phyloP scores from a whole-genome alignment of 2,888 invertebrate species.

The Terebella lapidaria region DNA sequence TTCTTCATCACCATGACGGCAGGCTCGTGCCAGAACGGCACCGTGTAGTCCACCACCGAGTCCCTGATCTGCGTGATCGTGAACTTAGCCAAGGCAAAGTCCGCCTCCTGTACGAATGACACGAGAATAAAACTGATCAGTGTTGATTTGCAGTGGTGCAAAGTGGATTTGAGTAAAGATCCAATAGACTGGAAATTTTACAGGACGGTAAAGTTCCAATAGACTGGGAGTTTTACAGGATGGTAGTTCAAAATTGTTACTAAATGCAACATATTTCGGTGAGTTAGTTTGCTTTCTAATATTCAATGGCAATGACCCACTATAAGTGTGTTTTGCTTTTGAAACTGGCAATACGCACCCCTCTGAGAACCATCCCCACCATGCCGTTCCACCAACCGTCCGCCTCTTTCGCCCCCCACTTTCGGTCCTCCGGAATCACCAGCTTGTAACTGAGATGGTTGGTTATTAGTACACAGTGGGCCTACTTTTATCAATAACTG shows the following conservation, averaged over 20 bases:
- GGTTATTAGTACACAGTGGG: neutral
- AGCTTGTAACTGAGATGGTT: slow-evolving; percentile 16
- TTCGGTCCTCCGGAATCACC: slow-evolving; percentile 16
- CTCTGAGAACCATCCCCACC: slow-evolving; percentile 23
- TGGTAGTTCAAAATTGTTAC: too few species aligned
- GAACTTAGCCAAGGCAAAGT: slow-evolving; percentile 21
- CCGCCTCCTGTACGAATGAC: slow-evolving; percentile 14
- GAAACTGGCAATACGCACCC: slow-evolving; percentile 18
- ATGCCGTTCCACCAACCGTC: slow-evolving; percentile 27
- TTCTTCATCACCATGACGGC: slow-evolving; percentile 16
- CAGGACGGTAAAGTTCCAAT: too few species aligned
- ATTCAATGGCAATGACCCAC: too few species aligned
- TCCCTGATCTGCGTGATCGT: slow-evolving; percentile 15
- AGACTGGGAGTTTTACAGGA: too few species aligned
- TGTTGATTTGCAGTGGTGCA: too few species aligned
- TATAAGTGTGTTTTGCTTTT: too few species aligned
- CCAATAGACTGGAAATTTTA: too few species aligned
- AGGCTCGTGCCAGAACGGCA: slow-evolving; percentile 20
- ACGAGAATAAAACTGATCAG: too few species aligned
- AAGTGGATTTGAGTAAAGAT: too few species aligned
- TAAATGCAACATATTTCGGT: too few species aligned
- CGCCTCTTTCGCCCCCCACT: slow-evolving; percentile 17
- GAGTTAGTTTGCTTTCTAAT: too few species aligned
- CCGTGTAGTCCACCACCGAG: slow-evolving; percentile 15
- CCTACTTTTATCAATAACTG: too few species aligned